Evolutionary conservation across 1,140 invertebrate species (phyloP).

Genomic region (Cherax destructor): DNA sequence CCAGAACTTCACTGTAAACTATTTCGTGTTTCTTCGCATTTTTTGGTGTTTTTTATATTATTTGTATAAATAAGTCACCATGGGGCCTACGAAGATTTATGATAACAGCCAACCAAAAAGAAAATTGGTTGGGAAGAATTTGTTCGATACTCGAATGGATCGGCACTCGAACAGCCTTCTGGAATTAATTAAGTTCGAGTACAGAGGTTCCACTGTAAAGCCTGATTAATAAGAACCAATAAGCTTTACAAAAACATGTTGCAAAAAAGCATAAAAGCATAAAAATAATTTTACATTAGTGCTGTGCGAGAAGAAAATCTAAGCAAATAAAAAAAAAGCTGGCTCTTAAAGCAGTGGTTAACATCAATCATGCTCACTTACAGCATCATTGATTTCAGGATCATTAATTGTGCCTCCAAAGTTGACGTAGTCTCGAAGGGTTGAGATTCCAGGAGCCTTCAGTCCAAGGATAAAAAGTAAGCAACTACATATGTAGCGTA

Average conservation of each 20-base stretch:
- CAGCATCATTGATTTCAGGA: conserved; percentile 7
- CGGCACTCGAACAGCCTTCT: too few species aligned
- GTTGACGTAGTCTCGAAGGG: conserved; percentile 50
- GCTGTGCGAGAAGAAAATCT: background rate
- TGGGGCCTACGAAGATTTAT: too few species aligned
- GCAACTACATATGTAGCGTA: conserved; percentile 86
- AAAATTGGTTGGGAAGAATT: too few species aligned
- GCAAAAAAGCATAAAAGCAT: background rate
- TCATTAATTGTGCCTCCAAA: conserved; percentile 53
- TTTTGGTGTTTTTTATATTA: too few species aligned
- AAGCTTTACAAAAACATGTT: background rate
- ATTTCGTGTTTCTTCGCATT: too few species aligned
- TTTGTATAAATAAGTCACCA: too few species aligned
- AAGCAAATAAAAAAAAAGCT: background rate
- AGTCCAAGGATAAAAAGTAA: conserved; percentile 90
- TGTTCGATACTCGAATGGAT: too few species aligned
- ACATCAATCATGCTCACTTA: conserved; percentile 13
- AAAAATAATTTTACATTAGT: background rate
- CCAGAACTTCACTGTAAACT: too few species aligned
- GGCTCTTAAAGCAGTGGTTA: background rate
- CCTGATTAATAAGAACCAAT: background rate
- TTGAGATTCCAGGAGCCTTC: conserved; percentile 89
- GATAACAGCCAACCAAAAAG: too few species aligned
- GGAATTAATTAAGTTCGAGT: too few species aligned
- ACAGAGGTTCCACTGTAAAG: background rate